Conservation (phyloP, 2,113 vertebrate species). For the Shinisaurus crocodilurus region DNA sequence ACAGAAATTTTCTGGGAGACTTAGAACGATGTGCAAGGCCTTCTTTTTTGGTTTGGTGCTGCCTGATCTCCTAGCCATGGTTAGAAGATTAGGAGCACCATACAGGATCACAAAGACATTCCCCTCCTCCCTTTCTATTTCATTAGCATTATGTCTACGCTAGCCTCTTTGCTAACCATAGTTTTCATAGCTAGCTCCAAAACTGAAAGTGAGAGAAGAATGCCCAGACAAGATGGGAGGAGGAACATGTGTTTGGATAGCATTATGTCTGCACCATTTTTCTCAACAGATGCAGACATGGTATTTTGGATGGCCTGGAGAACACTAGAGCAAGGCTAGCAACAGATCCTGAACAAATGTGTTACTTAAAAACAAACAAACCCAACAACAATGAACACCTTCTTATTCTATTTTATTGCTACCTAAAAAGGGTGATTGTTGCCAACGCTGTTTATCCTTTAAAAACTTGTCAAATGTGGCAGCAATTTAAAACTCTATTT, state of each 20-base stretch:
- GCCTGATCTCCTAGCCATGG: background rate
- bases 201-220: background rate
- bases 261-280: background rate
- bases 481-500: constrained; percentile 74
- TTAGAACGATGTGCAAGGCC: constrained; percentile 51
- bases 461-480: constrained; percentile 69
- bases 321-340: constrained; percentile 32
- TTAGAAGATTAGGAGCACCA: background rate
- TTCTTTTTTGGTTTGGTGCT: constrained; percentile 39
- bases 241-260: background rate
- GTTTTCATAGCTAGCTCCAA: background rate
- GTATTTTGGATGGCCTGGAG: constrained; percentile 25
- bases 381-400: constrained; percentile 3
- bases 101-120: background rate
- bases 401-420: constrained; percentile 42
- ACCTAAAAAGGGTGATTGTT: constrained; percentile 63
- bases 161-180: background rate
- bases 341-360: constrained; percentile 52
- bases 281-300: background rate
- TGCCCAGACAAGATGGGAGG: background rate
- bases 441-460: constrained; percentile 52
- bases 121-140: background rate
- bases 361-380: constrained; percentile 30
- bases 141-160: background rate
- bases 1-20: constrained; percentile 23